phyloP scores from a whole-genome alignment of 2,113 vertebrate species.

The Mobula birostris region DNA sequence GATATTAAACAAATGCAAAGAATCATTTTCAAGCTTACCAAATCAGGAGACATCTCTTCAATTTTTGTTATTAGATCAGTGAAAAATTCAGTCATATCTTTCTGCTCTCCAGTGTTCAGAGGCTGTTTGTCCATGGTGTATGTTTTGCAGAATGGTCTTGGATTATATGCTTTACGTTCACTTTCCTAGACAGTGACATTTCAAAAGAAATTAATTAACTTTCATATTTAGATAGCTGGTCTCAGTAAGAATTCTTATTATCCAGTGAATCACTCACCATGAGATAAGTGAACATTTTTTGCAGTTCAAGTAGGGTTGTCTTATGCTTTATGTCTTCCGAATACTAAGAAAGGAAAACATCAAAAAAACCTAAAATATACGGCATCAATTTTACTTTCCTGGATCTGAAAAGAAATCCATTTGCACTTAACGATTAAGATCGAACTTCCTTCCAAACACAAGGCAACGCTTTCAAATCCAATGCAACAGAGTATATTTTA shows the following conservation, averaged over 20 bases:
- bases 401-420: background rate
- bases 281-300: slow-evolving; percentile 99
- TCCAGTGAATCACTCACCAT: slow-evolving; percentile 66
- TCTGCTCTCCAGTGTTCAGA: slow-evolving; percentile 95
- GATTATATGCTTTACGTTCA: slow-evolving; percentile 95
- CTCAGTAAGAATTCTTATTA: slow-evolving; percentile 21
- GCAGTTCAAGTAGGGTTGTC: slow-evolving; percentile 91
- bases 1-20: background rate
- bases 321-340: slow-evolving; percentile 98
- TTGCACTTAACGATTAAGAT: background rate
- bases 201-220: background rate
- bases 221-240: slow-evolving; percentile 14
- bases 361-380: background rate
- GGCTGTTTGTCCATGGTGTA: slow-evolving; percentile 99
- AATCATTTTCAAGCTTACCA: slow-evolving; percentile 60
- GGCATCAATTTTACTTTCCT: background rate
- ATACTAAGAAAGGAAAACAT: slow-evolving; percentile 63
- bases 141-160: slow-evolving; percentile 94
- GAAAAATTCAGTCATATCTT: slow-evolving; percentile 99
- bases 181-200: slow-evolving; percentile 69
- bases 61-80: slow-evolving; percentile 98
- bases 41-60: slow-evolving; percentile 95
- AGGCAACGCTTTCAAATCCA: background rate
- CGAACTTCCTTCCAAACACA: background rate
- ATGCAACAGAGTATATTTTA: background rate